Conservation (phyloP, 2,797 vertebrate genomes). For the Girardinus metallicus region DNA sequence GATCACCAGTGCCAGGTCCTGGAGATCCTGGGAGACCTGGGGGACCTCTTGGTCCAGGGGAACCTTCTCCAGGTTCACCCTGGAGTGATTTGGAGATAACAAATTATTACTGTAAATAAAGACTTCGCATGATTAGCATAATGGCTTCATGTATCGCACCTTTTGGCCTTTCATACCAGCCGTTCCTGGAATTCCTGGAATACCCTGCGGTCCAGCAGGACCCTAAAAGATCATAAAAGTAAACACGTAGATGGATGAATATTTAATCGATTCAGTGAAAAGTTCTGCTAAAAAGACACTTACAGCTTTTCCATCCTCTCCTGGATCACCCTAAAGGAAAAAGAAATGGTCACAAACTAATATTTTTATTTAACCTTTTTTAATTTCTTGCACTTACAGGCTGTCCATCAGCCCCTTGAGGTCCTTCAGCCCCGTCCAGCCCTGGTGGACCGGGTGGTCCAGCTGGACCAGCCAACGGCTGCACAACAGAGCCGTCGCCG, state of each 20-base stretch:
- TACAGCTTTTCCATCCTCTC: slow-evolving; percentile 89
- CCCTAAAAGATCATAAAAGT: slow-evolving; percentile 76
- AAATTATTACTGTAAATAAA: neutral
- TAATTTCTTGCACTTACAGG: slow-evolving; percentile 77
- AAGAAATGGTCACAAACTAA: neutral
- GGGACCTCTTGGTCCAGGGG: slow-evolving; percentile 81
- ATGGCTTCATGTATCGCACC: slow-evolving; percentile 68
- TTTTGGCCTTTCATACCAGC: slow-evolving; percentile 86
- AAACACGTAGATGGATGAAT: neutral
- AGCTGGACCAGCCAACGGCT: slow-evolving; percentile 72
- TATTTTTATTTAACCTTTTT: neutral
- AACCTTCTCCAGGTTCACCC: slow-evolving; percentile 86
- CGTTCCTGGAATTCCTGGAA: slow-evolving; percentile 83
- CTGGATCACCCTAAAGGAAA: slow-evolving; percentile 86
- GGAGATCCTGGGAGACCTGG: slow-evolving; percentile 90
- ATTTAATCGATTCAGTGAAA: neutral
- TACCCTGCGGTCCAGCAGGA: slow-evolving; percentile 81
- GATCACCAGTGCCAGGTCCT: slow-evolving; percentile 65
- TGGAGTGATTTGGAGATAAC: slow-evolving; percentile 54
- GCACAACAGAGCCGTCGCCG: slow-evolving; percentile 55
- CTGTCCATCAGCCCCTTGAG: slow-evolving; percentile 82
- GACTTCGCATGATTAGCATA: neutral
- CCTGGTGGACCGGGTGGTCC: slow-evolving; percentile 75
- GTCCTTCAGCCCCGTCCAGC: neutral
- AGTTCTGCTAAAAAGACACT: slow-evolving; percentile 49